Percentiles rank a stretch among this genome's conserved stretches.
These are phyloP conservation scores for Gymnopithys bicolor DNA, from an alignment of 2,797 vertebrate species.

Conservation along the genomic window DNA sequence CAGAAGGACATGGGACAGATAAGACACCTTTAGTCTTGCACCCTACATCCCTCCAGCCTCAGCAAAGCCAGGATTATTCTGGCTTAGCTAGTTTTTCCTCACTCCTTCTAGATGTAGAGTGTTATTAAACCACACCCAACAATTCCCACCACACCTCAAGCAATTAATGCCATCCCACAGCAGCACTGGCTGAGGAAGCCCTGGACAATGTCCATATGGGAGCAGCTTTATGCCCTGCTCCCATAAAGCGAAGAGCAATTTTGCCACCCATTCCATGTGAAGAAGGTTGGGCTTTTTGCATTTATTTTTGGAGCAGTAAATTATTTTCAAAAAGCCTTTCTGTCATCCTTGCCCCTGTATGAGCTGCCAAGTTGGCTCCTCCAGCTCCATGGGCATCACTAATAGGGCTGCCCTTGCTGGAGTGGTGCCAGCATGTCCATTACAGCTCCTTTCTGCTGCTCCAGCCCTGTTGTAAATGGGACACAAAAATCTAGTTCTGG, in stretches of 20 bases:
- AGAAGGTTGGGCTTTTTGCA: background rate
- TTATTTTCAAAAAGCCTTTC: conserved; percentile 17
- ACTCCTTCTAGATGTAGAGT: background rate
- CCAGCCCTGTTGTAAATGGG: background rate
- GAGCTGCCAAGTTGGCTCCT: background rate
- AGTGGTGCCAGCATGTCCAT: conserved; percentile 26
- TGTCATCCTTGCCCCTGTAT: background rate
- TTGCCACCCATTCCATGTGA: background rate
- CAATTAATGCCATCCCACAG: background rate
- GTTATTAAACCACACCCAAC: background rate
- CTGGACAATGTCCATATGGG: background rate
- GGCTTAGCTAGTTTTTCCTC: background rate
- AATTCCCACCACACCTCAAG: background rate
- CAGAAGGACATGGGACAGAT: fast-evolving
- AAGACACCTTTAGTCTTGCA: background rate
- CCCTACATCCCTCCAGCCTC: background rate
- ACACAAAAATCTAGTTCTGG: conserved; percentile 18
- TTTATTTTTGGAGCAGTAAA: conserved; percentile 34
- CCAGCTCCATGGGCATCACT: background rate
- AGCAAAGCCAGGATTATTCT: background rate
- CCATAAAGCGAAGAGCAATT: background rate
- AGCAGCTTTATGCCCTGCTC: background rate
- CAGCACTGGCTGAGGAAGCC: background rate
- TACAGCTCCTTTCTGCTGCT: background rate
- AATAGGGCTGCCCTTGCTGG: background rate